Percentiles rank a stretch among this genome's conserved stretches.
Conservation (phyloP, 2,113 vertebrate genomes). For the Cyanoliseus patagonus region DNA sequence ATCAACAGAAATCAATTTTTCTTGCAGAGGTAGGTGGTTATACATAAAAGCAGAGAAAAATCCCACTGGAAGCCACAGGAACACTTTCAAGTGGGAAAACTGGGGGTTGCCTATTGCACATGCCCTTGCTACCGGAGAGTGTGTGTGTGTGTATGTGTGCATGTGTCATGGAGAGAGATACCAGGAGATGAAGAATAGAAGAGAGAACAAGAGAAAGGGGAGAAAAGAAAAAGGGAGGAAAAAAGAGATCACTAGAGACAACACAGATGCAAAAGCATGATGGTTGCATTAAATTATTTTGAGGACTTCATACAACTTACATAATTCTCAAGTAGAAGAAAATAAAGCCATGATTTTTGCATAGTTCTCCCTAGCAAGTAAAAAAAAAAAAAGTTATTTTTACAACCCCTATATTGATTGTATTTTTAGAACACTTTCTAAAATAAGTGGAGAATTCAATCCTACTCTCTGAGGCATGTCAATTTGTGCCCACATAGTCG, state of each 20-base stretch:
- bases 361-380: conserved; percentile 12
- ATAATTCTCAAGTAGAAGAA: conserved; percentile 44
- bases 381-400: conserved; percentile 54
- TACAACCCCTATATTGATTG: conserved; percentile 32
- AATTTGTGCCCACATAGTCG: conserved; percentile 65
- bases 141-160: background rate
- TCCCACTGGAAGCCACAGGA: background rate
- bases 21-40: conserved; percentile 23
- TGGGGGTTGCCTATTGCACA: background rate
- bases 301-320: background rate
- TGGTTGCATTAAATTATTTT: conserved; percentile 22
- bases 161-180: background rate
- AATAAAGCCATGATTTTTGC: conserved; percentile 58
- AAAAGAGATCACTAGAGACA: background rate
- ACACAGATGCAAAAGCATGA: background rate
- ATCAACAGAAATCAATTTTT: conserved; percentile 33
- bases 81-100: background rate
- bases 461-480: conserved; percentile 60
- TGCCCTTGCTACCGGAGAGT: background rate
- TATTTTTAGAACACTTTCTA: conserved; percentile 74
- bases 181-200: background rate
- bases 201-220: background rate
- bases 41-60: conserved; percentile 29
- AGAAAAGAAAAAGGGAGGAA: background rate
- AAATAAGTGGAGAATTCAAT: conserved; percentile 61